Percentiles rank a stretch among this genome's conserved stretches.
phyloP scores from a whole-genome alignment of 2,888 invertebrate genomes.

The Ashinkailepas kermadecensis region DNA sequence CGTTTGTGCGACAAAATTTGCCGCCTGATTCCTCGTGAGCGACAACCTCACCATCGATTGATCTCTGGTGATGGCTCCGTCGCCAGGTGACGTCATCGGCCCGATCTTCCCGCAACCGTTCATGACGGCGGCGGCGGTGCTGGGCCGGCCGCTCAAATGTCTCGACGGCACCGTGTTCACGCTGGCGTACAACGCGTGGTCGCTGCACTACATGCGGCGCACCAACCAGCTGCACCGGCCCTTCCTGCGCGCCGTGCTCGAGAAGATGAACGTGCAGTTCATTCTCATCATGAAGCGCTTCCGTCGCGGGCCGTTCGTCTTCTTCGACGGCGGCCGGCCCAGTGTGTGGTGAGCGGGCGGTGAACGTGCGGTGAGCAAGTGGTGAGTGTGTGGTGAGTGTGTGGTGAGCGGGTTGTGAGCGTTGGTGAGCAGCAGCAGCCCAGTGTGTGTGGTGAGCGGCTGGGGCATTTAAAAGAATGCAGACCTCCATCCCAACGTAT shows the following conservation, averaged over 20 bases:
- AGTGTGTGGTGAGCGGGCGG: constrained; percentile 61
- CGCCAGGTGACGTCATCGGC: constrained; percentile 79
- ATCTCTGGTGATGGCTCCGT: background rate
- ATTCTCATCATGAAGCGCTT: constrained; percentile 32
- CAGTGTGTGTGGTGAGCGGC: too few relatives aligned
- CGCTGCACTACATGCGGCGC: constrained; percentile 43
- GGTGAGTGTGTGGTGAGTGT: too few relatives aligned
- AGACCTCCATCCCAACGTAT: too few relatives aligned
- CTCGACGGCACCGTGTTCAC: constrained; percentile 95
- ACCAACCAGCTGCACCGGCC: constrained; percentile 42
- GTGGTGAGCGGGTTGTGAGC: too few relatives aligned
- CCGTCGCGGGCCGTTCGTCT: constrained; percentile 27
- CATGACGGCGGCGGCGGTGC: constrained; percentile 37
- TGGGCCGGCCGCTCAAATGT: constrained; percentile 37
- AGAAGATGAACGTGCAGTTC: constrained; percentile 33
- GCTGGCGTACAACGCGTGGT: constrained; percentile 78
- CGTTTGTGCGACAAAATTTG: background rate
- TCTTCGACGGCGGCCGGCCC: constrained; percentile 68
- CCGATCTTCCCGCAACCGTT: constrained; percentile 68
- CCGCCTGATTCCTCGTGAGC: too few relatives aligned
- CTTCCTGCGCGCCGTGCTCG: constrained; percentile 29
- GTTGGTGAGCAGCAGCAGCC: too few relatives aligned
- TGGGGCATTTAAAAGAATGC: too few relatives aligned
- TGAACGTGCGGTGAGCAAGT: background rate
- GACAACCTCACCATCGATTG: background rate